phyloP scores from a whole-genome alignment of 2,888 invertebrate genomes.

The Listrodromus nycthemerus region DNA sequence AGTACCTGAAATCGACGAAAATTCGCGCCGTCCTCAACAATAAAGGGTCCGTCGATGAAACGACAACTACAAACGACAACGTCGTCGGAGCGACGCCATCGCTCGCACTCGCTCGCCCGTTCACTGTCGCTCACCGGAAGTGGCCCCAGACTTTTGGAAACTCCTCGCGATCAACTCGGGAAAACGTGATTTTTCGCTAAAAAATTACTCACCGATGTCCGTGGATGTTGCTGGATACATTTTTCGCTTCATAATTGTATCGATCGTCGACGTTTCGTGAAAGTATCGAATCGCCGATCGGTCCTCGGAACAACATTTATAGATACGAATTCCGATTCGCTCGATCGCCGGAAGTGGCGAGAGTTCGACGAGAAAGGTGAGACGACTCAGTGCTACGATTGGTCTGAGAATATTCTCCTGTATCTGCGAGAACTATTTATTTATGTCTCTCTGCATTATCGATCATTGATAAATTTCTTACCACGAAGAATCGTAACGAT shows the following conservation, averaged over 20 bases:
- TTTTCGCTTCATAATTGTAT: not conserved
- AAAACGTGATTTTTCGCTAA: not conserved
- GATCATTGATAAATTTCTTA: no score
- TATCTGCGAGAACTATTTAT: not conserved
- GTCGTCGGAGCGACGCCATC: conserved; percentile 71
- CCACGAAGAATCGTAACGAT: no score
- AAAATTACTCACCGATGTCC: not conserved
- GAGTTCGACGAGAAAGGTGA: not conserved
- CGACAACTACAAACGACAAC: conserved; percentile 67
- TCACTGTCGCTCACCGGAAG: conserved; percentile 66
- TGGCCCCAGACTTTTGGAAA: conserved; percentile 49
- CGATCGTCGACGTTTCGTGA: not conserved
- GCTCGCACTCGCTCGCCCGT: conserved; percentile 30
- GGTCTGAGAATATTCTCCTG: not conserved
- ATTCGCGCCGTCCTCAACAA: conserved; percentile 70
- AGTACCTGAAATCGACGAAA: conserved; percentile 72
- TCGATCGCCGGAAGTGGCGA: not conserved
- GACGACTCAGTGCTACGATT: not conserved
- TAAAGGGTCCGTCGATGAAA: conserved; percentile 75
- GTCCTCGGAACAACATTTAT: not conserved
- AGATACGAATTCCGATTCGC: not conserved
- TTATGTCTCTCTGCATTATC: not conserved
- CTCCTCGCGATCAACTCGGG: conserved; percentile 7
- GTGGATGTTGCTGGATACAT: not conserved
- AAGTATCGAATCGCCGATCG: not conserved